Conservation (phyloP, 2,888 invertebrate genomes). For the Pristionchus exspectatus region DNA sequence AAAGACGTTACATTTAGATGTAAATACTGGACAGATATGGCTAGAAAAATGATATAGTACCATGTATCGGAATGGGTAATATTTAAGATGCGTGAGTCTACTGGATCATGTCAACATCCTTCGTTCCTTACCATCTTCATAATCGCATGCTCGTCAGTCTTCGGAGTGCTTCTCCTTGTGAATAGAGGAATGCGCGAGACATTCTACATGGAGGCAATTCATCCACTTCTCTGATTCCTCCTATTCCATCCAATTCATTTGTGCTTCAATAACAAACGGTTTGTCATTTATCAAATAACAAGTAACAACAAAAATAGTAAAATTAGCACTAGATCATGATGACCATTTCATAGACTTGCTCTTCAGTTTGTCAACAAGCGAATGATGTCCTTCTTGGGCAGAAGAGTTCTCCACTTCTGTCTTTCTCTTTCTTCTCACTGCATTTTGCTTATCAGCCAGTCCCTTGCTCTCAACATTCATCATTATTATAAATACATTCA, state of each 20-base stretch:
- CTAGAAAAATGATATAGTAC: not conserved
- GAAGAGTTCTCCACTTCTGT: conserved; percentile 39
- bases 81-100: not conserved
- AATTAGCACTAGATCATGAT: conserved; percentile 22
- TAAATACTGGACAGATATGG: too few relatives aligned
- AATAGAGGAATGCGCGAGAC: conserved; percentile 2
- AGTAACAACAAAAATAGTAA: conserved; percentile 27
- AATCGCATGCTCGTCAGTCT: not conserved
- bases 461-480: not conserved
- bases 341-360: conserved; percentile 60
- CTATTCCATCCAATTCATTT: not conserved
- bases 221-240: not conserved
- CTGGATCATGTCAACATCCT: conserved; percentile 30
- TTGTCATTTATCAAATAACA: not conserved
- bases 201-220: not conserved
- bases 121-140: conserved; percentile 37
- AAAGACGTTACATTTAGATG: too few relatives aligned
- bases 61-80: not conserved
- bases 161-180: not conserved
- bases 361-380: conserved; percentile 63
- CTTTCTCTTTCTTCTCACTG: conserved; percentile 1
- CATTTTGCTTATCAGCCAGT: conserved; percentile 20
- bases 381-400: not conserved
- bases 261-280: not conserved
- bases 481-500: too few relatives aligned